Evolutionary conservation across 2,113 vertebrate species (phyloP), one percentile per base, ranked within the genome.

Genomic region (Plestiodon gilberti): DNA sequence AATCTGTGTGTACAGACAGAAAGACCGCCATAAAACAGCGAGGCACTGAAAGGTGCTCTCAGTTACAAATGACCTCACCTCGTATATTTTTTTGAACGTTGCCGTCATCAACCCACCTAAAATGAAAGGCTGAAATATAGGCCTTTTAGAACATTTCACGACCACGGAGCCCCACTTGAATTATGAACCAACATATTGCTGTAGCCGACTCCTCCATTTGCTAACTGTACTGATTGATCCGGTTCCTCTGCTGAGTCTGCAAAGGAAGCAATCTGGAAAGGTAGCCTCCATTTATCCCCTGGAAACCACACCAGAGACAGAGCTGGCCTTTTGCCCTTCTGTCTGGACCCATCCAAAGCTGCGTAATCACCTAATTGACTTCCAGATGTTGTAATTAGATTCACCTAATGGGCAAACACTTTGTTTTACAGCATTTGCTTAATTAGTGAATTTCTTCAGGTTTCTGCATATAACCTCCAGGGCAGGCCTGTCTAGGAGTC

Each of bases 381-480:
- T 48, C 48, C 74, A 57, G 7, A 82, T 65, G 61, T n/a, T 83
- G 9, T 33, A 33, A 88, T 88, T 88, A 69, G 15, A 90, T 82
- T 65, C 25, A 25, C 79, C 43, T 78, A 84, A 15, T 83, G 33
- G 52, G 88, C 81, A 59, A 33, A 52, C 64, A 81, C 82, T 70
- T 71, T 15, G 55, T 78, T 83, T 91, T 80, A 78, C 65, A 88
- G 75, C 79, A 80, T 73, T 43, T 86, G 20, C 40, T 85, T 85
- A 88, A 85, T 82, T 22, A 48, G n/a, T 35, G 65, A 1, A n/a
- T 80, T 90, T 92, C 87, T 82, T 38, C 55, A 43, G 2, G 74
- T 78, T 90, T 38, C 77, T 74, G 11, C 28, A 82, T 38, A 80
- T 57, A 83, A 81, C 1, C 74, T 40, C 52, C 85, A 79, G 48